phyloP scores from a whole-genome alignment of 1,140 invertebrate species.

The Euglossa dilemma region DNA sequence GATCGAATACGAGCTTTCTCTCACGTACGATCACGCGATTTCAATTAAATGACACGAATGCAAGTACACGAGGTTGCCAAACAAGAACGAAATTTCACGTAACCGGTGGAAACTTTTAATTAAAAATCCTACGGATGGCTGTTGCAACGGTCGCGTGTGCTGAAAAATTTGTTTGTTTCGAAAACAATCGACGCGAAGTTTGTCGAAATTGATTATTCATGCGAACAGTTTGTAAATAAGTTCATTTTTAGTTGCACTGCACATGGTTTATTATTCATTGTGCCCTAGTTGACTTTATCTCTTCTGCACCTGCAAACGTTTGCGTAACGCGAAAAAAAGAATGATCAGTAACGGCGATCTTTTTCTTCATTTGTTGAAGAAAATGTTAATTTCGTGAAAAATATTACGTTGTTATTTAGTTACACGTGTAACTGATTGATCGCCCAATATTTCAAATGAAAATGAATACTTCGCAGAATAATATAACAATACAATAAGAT shows the following conservation, averaged over 20 bases:
- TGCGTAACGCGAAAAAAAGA: too few relatives aligned
- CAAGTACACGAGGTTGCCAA: neutral
- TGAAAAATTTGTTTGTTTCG: neutral
- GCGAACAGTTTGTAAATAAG: neutral
- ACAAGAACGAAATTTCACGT: slow-evolving; percentile 9
- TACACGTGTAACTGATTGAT: too few relatives aligned
- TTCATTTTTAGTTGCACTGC: neutral
- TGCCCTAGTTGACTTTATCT: too few relatives aligned
- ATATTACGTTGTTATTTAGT: too few relatives aligned
- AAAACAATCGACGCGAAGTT: neutral
- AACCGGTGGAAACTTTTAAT: slow-evolving; percentile 31
- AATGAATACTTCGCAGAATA: too few relatives aligned
- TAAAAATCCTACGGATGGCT: neutral
- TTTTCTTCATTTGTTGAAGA: too few relatives aligned
- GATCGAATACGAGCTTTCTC: slow-evolving; percentile 7
- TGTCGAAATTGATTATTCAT: neutral
- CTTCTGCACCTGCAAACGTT: too few relatives aligned
- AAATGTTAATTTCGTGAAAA: too few relatives aligned
- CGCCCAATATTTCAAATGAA: too few relatives aligned
- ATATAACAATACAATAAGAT: too few relatives aligned
- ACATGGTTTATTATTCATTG: too few relatives aligned
- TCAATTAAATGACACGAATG: slow-evolving; percentile 26
- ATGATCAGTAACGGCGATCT: too few relatives aligned
- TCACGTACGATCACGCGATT: slow-evolving; percentile 23
- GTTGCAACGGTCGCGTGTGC: neutral